phyloP scores from a whole-genome alignment of 2,113 vertebrate species.

The Elaphurus davidianus region DNA sequence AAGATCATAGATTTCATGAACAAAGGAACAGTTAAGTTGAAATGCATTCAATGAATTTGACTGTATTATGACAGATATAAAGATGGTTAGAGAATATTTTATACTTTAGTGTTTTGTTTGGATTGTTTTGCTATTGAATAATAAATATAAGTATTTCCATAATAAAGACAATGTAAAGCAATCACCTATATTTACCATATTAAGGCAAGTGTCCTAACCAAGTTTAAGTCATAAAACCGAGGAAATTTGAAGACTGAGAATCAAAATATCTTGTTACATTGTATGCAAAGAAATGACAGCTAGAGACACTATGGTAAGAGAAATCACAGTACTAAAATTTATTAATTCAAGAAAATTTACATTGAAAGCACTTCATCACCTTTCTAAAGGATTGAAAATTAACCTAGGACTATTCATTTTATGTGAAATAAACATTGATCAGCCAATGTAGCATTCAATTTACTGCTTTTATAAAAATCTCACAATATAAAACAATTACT shows the following conservation, averaged over 20 bases:
- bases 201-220: constrained; percentile 14
- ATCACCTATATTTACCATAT: constrained; percentile 59
- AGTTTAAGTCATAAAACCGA: constrained; percentile 44
- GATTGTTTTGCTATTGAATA: constrained; percentile 38
- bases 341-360: constrained; percentile 35
- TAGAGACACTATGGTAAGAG: neutral
- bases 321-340: constrained; percentile 53
- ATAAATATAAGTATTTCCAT: constrained; percentile 12
- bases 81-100: neutral
- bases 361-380: constrained; percentile 16
- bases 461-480: constrained; percentile 25
- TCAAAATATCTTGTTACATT: neutral
- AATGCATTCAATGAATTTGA: neutral
- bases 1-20: neutral
- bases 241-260: constrained; percentile 29
- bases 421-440: constrained; percentile 53
- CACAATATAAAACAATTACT: constrained; percentile 6
- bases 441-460: constrained; percentile 58
- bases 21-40: neutral
- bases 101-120: constrained; percentile 25
- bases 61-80: neutral
- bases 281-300: constrained; percentile 26
- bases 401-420: constrained; percentile 52
- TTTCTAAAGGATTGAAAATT: constrained; percentile 66
- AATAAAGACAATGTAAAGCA: constrained; percentile 53